Evolutionary conservation across 2,113 vertebrate species (phyloP).

Genomic region (Scopus umbretta): DNA sequence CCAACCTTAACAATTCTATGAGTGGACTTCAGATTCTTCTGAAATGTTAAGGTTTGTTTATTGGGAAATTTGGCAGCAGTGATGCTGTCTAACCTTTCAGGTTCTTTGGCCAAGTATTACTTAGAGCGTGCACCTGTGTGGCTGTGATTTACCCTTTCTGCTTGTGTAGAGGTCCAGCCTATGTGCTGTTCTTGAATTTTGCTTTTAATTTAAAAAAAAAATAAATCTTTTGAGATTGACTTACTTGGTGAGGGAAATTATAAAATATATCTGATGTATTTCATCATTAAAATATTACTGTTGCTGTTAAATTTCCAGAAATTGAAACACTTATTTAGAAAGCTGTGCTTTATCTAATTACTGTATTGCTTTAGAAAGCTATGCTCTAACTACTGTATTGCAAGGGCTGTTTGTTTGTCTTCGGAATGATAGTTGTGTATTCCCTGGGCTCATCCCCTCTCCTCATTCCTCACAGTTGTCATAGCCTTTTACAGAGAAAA

Average conservation of each 20-base stretch:
- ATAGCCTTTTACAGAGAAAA: not conserved
- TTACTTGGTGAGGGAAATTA: not conserved
- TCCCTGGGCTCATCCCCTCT: not conserved
- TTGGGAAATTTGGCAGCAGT: not conserved
- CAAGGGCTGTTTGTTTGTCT: not conserved
- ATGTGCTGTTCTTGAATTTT: not conserved
- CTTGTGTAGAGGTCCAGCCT: not conserved
- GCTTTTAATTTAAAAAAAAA: not conserved
- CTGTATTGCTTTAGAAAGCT: not conserved
- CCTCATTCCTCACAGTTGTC: not conserved
- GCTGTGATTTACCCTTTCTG: not conserved
- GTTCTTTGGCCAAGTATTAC: not conserved
- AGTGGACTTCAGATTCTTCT: not conserved
- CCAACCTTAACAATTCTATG: no score
- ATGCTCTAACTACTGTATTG: not conserved
- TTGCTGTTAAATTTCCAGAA: not conserved
- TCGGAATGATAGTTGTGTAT: not conserved
- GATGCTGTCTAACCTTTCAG: not conserved
- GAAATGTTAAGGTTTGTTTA: not conserved
- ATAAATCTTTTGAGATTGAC: not conserved
- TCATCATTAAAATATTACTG: not conserved
- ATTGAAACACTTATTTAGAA: not conserved
- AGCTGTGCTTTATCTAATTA: not conserved
- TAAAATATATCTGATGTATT: not conserved
- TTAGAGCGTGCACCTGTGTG: accelerated